Percentiles rank a stretch among this genome's conserved stretches.
phyloP scores from a whole-genome alignment of 2,888 invertebrate genomes.

The Aspidiotus rigidus region DNA sequence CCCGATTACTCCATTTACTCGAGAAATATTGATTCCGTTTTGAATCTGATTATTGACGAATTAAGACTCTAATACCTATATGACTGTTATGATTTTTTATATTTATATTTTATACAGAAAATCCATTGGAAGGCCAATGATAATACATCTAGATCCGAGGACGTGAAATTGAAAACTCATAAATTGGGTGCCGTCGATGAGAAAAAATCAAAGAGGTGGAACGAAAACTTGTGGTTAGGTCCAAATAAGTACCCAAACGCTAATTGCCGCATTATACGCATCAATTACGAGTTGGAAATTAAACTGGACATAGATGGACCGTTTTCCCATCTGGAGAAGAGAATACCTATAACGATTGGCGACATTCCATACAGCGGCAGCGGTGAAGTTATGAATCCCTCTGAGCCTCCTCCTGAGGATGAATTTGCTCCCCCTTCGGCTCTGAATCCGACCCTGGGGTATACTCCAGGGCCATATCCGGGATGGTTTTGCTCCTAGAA shows the following conservation, averaged over 20 bases:
- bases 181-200: constrained; percentile 33
- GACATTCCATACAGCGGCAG: constrained; percentile 34
- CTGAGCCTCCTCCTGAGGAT: neutral
- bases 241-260: constrained; percentile 28
- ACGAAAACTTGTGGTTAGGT: constrained; percentile 33
- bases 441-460: neutral
- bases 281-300: constrained; percentile 31
- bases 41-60: no score
- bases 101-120: constrained; percentile 3
- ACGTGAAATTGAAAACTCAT: constrained; percentile 26
- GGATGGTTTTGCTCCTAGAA: neutral
- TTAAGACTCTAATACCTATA: no score
- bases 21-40: no score
- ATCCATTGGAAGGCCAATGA: constrained; percentile 26
- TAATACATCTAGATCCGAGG: constrained; percentile 16
- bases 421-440: neutral
- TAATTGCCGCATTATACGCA: constrained; percentile 31
- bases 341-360: constrained; percentile 34
- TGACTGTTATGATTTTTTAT: no score
- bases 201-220: constrained; percentile 33
- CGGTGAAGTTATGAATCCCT: constrained; percentile 12
- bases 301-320: constrained; percentile 27
- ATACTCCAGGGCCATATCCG: neutral
- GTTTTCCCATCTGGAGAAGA: constrained; percentile 26
- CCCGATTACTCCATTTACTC: no score